phyloP scores from a whole-genome alignment of 2,888 invertebrate genomes.

The Caenorhabditis zanzibari region DNA sequence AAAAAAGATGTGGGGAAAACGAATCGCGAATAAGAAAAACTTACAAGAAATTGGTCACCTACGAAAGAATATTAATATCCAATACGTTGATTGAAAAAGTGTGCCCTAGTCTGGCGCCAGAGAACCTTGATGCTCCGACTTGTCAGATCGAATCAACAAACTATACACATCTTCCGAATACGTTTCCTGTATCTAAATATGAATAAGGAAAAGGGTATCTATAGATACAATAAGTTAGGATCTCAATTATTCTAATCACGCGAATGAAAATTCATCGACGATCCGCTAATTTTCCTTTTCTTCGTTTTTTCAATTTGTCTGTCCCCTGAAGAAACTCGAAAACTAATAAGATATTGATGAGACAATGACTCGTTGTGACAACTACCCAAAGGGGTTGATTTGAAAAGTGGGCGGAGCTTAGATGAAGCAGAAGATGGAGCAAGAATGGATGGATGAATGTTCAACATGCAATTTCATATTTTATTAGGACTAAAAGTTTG shows the following conservation, averaged over 20 bases:
- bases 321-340: neutral
- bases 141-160: constrained; percentile 7
- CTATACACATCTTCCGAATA: neutral
- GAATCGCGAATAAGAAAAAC: too few species aligned
- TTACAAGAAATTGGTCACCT: too few species aligned
- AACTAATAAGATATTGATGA: constrained; percentile 58
- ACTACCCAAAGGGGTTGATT: neutral
- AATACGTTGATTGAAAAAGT: neutral
- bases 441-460: neutral
- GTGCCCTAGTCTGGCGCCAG: neutral
- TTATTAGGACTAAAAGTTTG: neutral
- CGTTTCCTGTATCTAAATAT: neutral
- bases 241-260: constrained; percentile 32
- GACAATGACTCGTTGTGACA: constrained; percentile 48
- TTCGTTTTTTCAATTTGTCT: constrained; percentile 5
- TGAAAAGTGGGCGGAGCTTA: constrained; percentile 8
- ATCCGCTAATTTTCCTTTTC: constrained; percentile 35
- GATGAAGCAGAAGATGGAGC: neutral
- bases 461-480: constrained; percentile 7
- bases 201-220: neutral
- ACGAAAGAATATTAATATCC: too few species aligned
- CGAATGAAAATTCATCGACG: constrained; percentile 20
- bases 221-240: neutral
- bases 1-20: too few species aligned
- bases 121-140: neutral